Evolutionary conservation across 1,140 invertebrate species (phyloP).

Genomic region (Campoletis sonorensis): DNA sequence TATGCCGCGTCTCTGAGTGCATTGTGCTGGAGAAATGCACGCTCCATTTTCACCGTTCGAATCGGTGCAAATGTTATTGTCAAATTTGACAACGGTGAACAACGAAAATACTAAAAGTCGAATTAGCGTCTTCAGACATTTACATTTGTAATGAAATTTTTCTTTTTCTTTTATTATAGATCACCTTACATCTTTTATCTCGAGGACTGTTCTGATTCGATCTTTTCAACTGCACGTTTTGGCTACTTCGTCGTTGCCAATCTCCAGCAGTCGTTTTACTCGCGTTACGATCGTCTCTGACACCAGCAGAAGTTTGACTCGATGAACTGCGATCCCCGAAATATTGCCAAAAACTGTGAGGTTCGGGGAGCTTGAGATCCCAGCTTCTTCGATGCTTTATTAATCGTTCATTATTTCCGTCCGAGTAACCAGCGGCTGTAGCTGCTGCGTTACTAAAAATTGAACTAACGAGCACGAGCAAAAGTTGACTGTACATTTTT

Average conservation of each 20-base stretch:
- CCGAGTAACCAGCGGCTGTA: not conserved
- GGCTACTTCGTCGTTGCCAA: slow-evolving; percentile 52
- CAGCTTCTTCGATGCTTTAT: slow-evolving; percentile 12
- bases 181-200: slow-evolving; percentile 9
- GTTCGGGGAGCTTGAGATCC: slow-evolving; percentile 21
- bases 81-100: slow-evolving; percentile 86
- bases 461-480: not conserved
- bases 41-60: slow-evolving; percentile 86
- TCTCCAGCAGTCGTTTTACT: slow-evolving; percentile 36
- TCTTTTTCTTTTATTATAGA: too few species aligned
- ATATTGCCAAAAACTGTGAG: slow-evolving; percentile 49
- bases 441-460: not conserved
- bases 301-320: not conserved
- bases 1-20: slow-evolving; percentile 81
- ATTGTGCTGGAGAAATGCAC: slow-evolving; percentile 84
- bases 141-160: too few species aligned
- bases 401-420: not conserved
- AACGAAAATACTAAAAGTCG: slow-evolving; percentile 81
- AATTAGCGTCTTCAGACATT: not conserved
- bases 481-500: not conserved
- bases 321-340: slow-evolving; percentile 16
- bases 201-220: slow-evolving; percentile 10
- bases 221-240: not conserved
- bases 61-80: slow-evolving; percentile 82
- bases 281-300: not conserved